Evolutionary conservation across 2,888 invertebrate genomes (phyloP), one percentile per base, ranked within the genome.

Genomic region (Podotricha telesiphe): DNA sequence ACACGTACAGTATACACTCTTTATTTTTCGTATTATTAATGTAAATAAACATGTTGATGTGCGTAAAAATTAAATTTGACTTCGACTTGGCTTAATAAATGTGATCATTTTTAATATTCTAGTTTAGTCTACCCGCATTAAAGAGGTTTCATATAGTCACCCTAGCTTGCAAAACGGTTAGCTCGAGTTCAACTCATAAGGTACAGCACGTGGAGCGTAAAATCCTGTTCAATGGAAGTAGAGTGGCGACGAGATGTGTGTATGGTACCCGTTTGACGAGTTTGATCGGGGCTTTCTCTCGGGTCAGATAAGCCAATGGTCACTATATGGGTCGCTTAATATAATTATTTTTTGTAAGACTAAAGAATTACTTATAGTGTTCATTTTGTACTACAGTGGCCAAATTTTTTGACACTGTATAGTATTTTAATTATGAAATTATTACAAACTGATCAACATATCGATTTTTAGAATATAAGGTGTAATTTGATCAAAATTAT

Each of bases 241-340:
- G 72, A 68, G 66, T 66, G 53, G 55, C 50, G 59, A 63, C 66
- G 73, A 75, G 76, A 62, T 87, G 76, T 85, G 87, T 81, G 84
- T 82, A 75, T 78, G 77, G 78, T 78, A 88, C 88, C 81, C 83
- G 91, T 88, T 77, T 56, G 84, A 89, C 91, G 84, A 84, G 90
- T 89, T 71, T 71, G 73, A 75, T 76, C 76, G 70, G 78, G 79
- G 80, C 86, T 86, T 86, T 86, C 86, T 83, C 86, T 78, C 55
- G 75, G 75, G 76, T 77, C 75, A 73, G 75, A 72, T 72, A 70
- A 70, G 68, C 70, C 67, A 55, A 63, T 68, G 72, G 72, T 68
- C 68, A 72, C 45, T 67, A 70, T 68, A 63, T 69, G 69, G 66
- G 50, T 66, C 51, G 50, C 45, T 58, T 66, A 63, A 71, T 64